These are phyloP conservation scores for Meleagris gallopavo DNA, from an alignment of 2,113 vertebrate genomes.

Conservation along the genomic window DNA sequence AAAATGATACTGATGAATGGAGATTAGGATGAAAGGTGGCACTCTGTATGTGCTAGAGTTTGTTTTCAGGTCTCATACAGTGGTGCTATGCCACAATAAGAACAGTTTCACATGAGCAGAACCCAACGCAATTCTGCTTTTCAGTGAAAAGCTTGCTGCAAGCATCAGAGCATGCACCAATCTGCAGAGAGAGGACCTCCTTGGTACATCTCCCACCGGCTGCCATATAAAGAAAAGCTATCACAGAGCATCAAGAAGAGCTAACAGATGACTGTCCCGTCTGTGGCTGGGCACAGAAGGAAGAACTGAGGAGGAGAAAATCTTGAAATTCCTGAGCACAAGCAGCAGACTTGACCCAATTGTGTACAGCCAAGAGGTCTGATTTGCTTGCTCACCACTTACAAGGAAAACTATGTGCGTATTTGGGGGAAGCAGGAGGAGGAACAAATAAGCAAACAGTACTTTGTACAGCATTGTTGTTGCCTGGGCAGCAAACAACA, in stretches of 20 bases:
- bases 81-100: not conserved
- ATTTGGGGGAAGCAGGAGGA: not conserved
- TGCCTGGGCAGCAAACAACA: not conserved
- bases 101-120: accelerated
- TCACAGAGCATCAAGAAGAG: not conserved
- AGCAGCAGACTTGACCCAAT: not conserved
- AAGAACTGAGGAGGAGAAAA: not conserved
- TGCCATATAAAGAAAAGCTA: not conserved
- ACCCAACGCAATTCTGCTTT: not conserved
- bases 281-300: not conserved
- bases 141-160: not conserved
- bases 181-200: not conserved
- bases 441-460: not conserved
- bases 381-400: not conserved
- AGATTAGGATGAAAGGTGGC: not conserved
- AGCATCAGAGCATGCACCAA: not conserved
- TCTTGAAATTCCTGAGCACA: not conserved
- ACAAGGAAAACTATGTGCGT: not conserved
- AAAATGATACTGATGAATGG: not conserved
- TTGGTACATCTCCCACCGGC: not conserved
- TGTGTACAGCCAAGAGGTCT: not conserved
- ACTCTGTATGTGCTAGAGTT: accelerated
- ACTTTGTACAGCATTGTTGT: not conserved
- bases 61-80: not conserved
- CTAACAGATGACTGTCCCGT: not conserved